Base-by-base conservation (phyloP, 2,113 vertebrate species). In the Enhydra lutris region DNA sequence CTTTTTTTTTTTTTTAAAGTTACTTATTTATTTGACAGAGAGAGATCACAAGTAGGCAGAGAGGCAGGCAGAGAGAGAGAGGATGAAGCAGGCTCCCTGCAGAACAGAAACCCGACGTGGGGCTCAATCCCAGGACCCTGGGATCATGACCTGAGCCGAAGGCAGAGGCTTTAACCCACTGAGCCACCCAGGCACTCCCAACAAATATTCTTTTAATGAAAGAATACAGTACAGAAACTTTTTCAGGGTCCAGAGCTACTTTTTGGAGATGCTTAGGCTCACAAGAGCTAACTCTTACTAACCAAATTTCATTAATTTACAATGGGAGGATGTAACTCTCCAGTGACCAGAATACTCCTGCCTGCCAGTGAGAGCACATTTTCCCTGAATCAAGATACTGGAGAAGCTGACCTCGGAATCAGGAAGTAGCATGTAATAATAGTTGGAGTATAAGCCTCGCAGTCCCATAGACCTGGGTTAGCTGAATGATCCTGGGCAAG, bases 361-460 rank as follows among this genome's bases (percentile, higher is more conserved):
- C 17, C 69, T 92, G 74, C 63, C 39, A 91, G 67, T 52, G n/a
- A 83, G 55, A 85, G 11, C 23, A 80, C 42, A 14, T 95, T 63
- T 95, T 95, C 26, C 76, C 34, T 93, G 55, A 95, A 74, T 94
- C 78, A 89, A 89, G 86, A 88, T 88, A 59, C 7, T 83, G 42
- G n/a, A 95, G n/a, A 95, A 87, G 39, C 84, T 96, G 81, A 83
- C 55, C 89, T 76, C 76, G 57, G 95, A 78, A 91, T 85, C 61
- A 84, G 52, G 39, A 92, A 18, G 34, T n/a, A 39, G 15, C 26
- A 63, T 69, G n/a, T 55, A 47, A 36, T 59, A 42, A 7, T 61
- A 69, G 18, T 69, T 79, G 55, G 31, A 91, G 21, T 21, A 78
- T 34, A 92, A 74, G 13, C 36, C 85, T 96, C 84, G 50, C 6